Evolutionary conservation across 2,113 vertebrate genomes (phyloP).

Genomic region (Megalops atlanticus): DNA sequence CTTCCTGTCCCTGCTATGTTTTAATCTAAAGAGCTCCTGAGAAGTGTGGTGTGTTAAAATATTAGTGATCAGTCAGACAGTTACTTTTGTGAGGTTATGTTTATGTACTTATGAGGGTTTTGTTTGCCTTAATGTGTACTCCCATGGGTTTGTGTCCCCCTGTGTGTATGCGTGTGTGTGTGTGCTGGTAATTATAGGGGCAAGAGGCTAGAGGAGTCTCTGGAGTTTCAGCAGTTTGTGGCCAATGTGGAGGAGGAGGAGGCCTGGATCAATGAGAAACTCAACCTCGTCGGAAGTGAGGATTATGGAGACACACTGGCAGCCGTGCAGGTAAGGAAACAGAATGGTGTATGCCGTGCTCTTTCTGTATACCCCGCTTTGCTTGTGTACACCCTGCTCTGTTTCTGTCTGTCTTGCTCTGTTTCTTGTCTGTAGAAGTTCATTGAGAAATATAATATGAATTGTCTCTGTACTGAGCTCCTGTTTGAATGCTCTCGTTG

Average conservation of each 20-base stretch:
- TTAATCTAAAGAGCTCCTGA: too few relatives aligned
- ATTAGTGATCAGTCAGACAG: too few relatives aligned
- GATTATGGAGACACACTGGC: constrained; percentile 97
- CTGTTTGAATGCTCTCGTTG: not conserved
- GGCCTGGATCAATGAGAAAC: constrained; percentile 98
- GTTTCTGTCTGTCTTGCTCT: not conserved
- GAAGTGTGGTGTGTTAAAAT: too few relatives aligned
- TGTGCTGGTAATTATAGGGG: constrained; percentile 68
- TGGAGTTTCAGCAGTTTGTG: constrained; percentile 98
- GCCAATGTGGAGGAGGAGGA: constrained; percentile 98
- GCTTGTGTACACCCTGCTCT: too few relatives aligned
- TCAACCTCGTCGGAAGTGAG: constrained; percentile 94
- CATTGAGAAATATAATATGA: too few relatives aligned
- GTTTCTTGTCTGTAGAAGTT: not conserved
- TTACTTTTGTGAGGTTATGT: not conserved
- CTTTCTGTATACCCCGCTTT: too few relatives aligned
- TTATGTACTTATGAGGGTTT: not conserved
- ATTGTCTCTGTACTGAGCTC: too few relatives aligned
- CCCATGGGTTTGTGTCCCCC: not conserved
- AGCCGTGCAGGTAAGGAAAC: constrained; percentile 79
- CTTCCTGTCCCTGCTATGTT: not conserved
- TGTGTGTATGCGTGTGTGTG: constrained; percentile 24
- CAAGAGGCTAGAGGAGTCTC: constrained; percentile 94
- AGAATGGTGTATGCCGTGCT: too few relatives aligned
- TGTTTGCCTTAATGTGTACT: not conserved